Evolutionary conservation across 2,113 vertebrate species (phyloP).

Genomic region (Craseonycteris thonglongyai): DNA sequence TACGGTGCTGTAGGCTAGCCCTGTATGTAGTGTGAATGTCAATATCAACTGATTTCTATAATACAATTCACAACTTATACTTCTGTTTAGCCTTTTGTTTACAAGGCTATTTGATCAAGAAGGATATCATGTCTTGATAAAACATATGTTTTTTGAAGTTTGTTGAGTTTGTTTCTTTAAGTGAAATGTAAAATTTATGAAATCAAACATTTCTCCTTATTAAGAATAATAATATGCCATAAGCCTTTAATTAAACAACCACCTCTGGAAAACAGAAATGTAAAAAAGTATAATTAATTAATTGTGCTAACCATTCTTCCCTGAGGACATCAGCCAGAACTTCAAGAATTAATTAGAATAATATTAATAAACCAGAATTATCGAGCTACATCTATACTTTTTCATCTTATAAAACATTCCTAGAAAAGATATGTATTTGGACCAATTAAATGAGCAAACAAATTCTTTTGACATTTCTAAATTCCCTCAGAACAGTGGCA

Average conservation of each 20-base stretch:
- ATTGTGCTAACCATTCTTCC: slow-evolving; percentile 19
- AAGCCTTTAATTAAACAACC: slow-evolving; percentile 46
- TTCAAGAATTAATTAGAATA: slow-evolving; percentile 49
- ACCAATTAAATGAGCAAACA: slow-evolving; percentile 30
- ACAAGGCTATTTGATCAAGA: background rate
- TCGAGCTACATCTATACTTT: slow-evolving; percentile 19
- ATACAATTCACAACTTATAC: background rate
- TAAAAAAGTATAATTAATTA: slow-evolving; percentile 51
- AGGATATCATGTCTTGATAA: background rate
- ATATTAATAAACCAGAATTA: slow-evolving; percentile 35
- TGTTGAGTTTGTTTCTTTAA: slow-evolving; percentile 20
- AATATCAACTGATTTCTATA: background rate
- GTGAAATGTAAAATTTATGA: background rate
- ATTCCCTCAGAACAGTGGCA: slow-evolving; percentile 13
- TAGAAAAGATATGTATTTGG: slow-evolving; percentile 11
- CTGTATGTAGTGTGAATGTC: background rate
- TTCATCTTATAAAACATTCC: slow-evolving; percentile 32
- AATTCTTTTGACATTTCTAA: slow-evolving; percentile 27
- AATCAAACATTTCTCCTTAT: slow-evolving; percentile 26
- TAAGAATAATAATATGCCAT: slow-evolving; percentile 33
- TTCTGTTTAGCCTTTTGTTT: slow-evolving; percentile 12
- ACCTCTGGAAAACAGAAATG: slow-evolving; percentile 36
- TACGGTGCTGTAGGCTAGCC: background rate
- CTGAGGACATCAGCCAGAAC: slow-evolving; percentile 2
- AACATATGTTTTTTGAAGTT: slow-evolving; percentile 5